Conservation (phyloP, 2,888 invertebrate genomes). For the Drosophila melanosoma region DNA sequence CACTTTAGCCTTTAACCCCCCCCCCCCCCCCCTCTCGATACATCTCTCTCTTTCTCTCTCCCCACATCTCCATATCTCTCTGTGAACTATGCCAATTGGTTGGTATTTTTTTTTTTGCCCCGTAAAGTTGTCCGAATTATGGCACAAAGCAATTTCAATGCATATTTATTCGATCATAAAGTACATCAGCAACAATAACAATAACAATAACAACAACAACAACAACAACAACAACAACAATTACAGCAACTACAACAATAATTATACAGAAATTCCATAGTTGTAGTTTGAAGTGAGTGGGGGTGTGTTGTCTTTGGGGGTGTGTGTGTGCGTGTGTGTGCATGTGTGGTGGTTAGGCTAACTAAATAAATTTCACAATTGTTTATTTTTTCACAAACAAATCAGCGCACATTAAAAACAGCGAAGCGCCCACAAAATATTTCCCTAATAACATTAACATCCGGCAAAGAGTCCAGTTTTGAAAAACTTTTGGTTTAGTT, state of each 20-base stretch:
- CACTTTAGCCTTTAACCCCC: constrained; percentile 27
- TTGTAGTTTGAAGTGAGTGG: background rate
- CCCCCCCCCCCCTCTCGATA: background rate
- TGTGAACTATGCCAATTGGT: constrained; percentile 27
- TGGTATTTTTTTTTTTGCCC: constrained; percentile 10
- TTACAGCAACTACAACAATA: constrained; percentile 11
- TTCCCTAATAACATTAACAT: constrained; percentile 61
- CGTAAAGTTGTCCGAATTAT: constrained; percentile 62
- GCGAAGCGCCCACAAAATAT: constrained; percentile 63
- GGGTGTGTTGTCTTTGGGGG: background rate
- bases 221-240: constrained; percentile 8
- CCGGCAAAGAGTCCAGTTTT: constrained; percentile 35
- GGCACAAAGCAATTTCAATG: constrained; percentile 64
- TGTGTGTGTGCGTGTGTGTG: background rate
- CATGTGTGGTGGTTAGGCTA: constrained; percentile 29
- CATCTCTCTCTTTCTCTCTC: background rate
- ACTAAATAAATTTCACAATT: constrained; percentile 76
- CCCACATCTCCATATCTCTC: background rate
- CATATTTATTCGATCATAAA: constrained; percentile 74
- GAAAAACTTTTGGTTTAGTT: constrained; percentile 1
- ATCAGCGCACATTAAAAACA: constrained; percentile 76
- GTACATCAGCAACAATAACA: constrained; percentile 31
- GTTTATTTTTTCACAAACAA: constrained; percentile 78
- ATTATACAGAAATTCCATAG: constrained; percentile 57
- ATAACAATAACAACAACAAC: constrained; percentile 7